Conservation (phyloP, 1,140 invertebrate genomes). For the Schlechtendalia chinensis region DNA sequence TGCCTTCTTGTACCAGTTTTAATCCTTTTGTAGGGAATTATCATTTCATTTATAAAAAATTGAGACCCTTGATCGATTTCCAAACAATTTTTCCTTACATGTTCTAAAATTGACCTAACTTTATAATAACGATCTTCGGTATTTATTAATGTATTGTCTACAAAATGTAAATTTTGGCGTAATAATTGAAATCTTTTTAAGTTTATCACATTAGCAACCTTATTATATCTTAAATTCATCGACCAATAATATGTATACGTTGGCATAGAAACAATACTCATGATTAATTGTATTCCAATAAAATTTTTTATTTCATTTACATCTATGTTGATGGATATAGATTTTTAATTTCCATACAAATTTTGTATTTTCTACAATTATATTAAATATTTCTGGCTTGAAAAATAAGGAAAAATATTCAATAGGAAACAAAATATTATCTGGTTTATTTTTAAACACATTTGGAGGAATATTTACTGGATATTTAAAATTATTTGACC, state of each 20-base stretch:
- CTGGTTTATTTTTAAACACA: constrained; percentile 22
- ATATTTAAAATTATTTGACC: constrained; percentile 37
- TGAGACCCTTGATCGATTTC: constrained; percentile 54
- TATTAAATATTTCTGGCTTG: constrained; percentile 48
- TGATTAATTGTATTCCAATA: constrained; percentile 52
- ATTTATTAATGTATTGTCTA: constrained; percentile 53
- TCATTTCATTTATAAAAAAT: not conserved
- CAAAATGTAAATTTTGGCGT: constrained; percentile 54
- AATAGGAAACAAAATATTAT: constrained; percentile 31
- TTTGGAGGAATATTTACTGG: not conserved
- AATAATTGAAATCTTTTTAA: constrained; percentile 54
- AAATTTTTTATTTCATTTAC: constrained; percentile 53
- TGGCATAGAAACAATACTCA: constrained; percentile 51
- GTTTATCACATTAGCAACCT: constrained; percentile 54
- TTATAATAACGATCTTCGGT: constrained; percentile 54
- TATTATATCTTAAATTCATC: constrained; percentile 50
- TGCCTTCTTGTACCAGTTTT: not conserved
- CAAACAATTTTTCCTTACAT: constrained; percentile 54
- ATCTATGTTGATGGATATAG: constrained; percentile 33
- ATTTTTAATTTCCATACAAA: constrained; percentile 50
- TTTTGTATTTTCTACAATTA: constrained; percentile 52
- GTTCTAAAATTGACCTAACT: constrained; percentile 54
- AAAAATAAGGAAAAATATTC: constrained; percentile 52
- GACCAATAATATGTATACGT: constrained; percentile 53
- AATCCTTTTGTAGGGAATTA: not conserved